Conservation (phyloP, 2,113 vertebrate genomes). For the Prunella fulvescens region DNA sequence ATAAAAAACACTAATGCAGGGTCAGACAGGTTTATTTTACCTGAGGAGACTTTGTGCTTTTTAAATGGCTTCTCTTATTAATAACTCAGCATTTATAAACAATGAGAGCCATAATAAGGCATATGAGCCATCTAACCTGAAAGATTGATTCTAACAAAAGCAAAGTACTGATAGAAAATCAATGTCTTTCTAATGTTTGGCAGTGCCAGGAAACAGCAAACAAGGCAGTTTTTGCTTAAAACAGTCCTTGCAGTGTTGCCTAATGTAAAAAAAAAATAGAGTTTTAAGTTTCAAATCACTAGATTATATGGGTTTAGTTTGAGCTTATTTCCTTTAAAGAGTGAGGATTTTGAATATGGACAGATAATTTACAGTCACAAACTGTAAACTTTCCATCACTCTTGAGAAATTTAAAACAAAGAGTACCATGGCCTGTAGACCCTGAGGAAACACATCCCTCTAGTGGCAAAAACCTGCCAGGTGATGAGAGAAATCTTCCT, state of each 20-base stretch:
- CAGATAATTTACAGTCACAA: not conserved
- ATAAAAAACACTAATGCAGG: not conserved
- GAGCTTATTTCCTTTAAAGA: not conserved
- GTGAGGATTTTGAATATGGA: not conserved
- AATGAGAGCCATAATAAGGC: not conserved
- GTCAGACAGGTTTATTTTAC: not conserved
- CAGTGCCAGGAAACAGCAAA: not conserved
- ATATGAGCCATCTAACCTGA: not conserved
- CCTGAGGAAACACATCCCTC: not conserved
- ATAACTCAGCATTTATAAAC: not conserved
- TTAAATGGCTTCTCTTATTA: not conserved
- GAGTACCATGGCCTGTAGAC: not conserved
- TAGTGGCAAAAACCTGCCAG: constrained; percentile 9
- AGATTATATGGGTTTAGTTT: not conserved
- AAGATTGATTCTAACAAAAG: not conserved
- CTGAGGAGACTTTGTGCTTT: not conserved
- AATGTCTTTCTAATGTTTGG: not conserved
- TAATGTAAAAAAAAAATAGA: not conserved
- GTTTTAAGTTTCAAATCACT: not conserved
- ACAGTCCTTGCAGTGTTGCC: not conserved
- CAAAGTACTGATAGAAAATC: not conserved
- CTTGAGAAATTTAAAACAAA: not conserved
- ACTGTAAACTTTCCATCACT: not conserved
- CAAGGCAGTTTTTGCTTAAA: not conserved
- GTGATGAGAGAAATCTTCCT: accelerated